phyloP scores from a whole-genome alignment of 2,888 invertebrate species.

The Brassicogethes aeneus region DNA sequence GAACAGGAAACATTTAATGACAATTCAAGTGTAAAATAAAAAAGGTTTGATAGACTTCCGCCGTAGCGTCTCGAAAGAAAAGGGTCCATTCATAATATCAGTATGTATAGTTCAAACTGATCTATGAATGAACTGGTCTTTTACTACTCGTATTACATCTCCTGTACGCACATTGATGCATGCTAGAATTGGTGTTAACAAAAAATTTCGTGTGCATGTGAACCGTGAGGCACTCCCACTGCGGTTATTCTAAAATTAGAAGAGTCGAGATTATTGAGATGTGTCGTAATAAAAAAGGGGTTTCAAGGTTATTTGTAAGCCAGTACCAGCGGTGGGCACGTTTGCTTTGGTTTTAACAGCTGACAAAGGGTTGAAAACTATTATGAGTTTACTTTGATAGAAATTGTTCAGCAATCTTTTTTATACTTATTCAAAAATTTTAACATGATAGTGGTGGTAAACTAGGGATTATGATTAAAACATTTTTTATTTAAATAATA shows the following conservation, averaged over 20 bases:
- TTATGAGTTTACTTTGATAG: too few species aligned
- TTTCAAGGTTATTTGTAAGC: too few species aligned
- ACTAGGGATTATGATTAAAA: too few species aligned
- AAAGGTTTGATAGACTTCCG: constrained; percentile 3
- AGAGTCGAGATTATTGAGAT: too few species aligned
- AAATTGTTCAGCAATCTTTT: too few species aligned
- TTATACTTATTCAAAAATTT: too few species aligned
- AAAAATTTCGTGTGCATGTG: not conserved
- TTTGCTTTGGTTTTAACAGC: too few species aligned
- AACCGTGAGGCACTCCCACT: not conserved
- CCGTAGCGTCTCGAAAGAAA: not conserved
- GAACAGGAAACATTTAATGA: constrained; percentile 1
- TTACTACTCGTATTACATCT: not conserved
- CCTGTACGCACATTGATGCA: not conserved
- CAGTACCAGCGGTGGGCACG: too few species aligned
- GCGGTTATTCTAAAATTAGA: not conserved
- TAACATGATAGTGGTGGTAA: too few species aligned
- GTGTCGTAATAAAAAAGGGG: too few species aligned
- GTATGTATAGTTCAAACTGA: not conserved
- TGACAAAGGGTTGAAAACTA: too few species aligned
- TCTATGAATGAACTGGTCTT: not conserved
- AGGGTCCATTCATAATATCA: not conserved
- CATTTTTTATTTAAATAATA: too few species aligned
- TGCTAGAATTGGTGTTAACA: not conserved
- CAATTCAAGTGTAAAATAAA: constrained; percentile 2